These are phyloP conservation scores for Drosophila infuscata DNA, from an alignment of 2,888 invertebrate species.

Conservation along the genomic window DNA sequence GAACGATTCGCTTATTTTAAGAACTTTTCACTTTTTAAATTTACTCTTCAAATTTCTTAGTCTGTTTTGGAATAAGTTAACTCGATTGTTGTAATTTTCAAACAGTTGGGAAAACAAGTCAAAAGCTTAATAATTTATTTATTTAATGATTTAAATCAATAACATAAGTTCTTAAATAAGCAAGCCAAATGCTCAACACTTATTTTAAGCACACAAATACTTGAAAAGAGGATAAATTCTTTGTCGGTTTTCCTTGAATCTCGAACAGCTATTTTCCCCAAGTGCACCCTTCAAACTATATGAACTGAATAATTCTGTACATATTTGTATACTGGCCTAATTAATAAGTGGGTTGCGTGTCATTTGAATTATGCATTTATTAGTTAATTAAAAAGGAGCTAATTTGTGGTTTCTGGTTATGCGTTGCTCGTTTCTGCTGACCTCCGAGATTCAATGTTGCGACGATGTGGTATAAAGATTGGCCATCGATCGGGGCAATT, in stretches of 20 bases:
- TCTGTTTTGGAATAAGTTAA: not conserved
- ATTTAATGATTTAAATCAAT: not conserved
- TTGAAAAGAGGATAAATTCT: not conserved
- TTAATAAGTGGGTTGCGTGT: constrained; percentile 52
- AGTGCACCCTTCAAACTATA: not conserved
- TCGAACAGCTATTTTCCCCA: not conserved
- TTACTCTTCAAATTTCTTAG: not conserved
- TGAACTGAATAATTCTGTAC: no score
- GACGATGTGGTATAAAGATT: constrained; percentile 4
- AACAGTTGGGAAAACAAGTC: not conserved
- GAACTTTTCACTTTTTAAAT: not conserved
- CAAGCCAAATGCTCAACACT: not conserved
- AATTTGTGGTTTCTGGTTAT: constrained; percentile 1
- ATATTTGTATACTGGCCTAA: constrained; percentile 11
- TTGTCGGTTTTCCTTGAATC: not conserved
- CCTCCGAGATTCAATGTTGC: not conserved
- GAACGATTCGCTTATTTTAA: not conserved
- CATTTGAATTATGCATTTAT: constrained; percentile 70
- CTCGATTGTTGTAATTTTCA: not conserved
- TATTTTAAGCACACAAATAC: not conserved
- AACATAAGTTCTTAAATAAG: not conserved
- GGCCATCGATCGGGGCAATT: constrained; percentile 56
- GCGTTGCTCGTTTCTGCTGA: not conserved
- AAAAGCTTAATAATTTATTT: not conserved
- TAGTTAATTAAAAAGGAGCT: constrained; percentile 56